Conservation (phyloP, 2,113 vertebrate genomes). For the Ptilorrhoa leucosticta region DNA sequence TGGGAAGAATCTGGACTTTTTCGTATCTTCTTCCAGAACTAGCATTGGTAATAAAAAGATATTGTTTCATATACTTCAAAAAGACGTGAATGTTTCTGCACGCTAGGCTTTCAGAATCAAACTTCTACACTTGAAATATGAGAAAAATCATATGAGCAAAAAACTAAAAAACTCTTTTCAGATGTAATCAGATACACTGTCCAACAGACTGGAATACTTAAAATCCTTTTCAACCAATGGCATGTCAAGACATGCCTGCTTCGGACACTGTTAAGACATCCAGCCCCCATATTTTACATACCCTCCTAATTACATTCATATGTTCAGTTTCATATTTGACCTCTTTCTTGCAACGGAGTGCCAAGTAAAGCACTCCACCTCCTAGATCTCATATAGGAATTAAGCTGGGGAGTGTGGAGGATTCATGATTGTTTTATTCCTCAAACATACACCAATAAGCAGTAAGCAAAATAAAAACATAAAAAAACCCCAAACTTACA, state of each 20-base stretch:
- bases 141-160: conserved; percentile 26
- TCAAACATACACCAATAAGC: neutral
- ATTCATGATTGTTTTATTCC: neutral
- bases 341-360: conserved; percentile 10
- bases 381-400: neutral
- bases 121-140: conserved; percentile 21
- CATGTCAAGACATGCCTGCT: conserved; percentile 62
- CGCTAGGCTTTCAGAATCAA: neutral
- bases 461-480: neutral
- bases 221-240: conserved; percentile 49
- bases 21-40: conserved; percentile 15
- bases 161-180: conserved; percentile 7
- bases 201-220: conserved; percentile 55
- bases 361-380: neutral
- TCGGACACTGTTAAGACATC: conserved; percentile 55
- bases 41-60: neutral
- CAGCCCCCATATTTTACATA: conserved; percentile 59
- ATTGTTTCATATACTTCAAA: neutral
- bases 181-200: conserved; percentile 54
- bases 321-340: conserved; percentile 58
- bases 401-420: neutral
- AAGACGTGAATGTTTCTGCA: neutral
- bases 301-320: conserved; percentile 59
- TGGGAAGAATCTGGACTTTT: neutral
- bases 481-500: neutral